Percentiles rank a stretch among this genome's conserved stretches.
Conservation (phyloP, 2,888 invertebrate genomes). For the Nephrotoma appendiculata region DNA sequence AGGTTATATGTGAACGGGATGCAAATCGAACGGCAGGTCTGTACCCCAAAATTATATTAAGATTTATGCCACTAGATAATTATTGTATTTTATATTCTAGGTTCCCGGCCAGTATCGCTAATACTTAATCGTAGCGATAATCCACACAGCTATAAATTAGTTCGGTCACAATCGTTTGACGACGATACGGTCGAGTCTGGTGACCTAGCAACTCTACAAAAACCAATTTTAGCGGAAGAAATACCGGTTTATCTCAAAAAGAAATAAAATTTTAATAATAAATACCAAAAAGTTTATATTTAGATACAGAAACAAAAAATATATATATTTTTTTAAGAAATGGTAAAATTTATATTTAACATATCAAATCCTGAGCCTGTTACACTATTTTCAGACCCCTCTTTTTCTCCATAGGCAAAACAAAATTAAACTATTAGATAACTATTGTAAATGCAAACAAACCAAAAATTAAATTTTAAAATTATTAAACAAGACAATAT, state of each 20-base stretch:
- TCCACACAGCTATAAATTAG: conserved; percentile 25
- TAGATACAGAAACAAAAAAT: not conserved
- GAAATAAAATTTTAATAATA: not conserved
- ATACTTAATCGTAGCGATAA: conserved; percentile 27
- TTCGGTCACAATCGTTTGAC: conserved; percentile 30
- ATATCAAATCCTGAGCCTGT: not conserved
- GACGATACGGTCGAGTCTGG: conserved; percentile 22
- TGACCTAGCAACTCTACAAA: not conserved
- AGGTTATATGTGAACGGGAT: conserved; percentile 26
- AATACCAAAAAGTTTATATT: not conserved
- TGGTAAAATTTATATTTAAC: not conserved
- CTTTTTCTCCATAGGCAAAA: not conserved
- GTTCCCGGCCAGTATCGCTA: conserved; percentile 29
- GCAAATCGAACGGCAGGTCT: conserved; percentile 25
- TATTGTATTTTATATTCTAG: conserved; percentile 15
- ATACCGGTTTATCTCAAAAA: not conserved
- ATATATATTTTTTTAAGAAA: not conserved
- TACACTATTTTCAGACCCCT: not conserved
- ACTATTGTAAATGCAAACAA: not conserved
- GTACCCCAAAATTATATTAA: not conserved
- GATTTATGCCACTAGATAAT: not conserved
- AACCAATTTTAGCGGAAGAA: not conserved
- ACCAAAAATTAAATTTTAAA: not conserved
- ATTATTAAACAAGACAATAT: not conserved
- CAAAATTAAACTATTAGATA: not conserved